Evolutionary conservation across 2,113 vertebrate species (phyloP), one percentile per base, ranked within the genome.

Genomic region (Taxidea taxus): DNA sequence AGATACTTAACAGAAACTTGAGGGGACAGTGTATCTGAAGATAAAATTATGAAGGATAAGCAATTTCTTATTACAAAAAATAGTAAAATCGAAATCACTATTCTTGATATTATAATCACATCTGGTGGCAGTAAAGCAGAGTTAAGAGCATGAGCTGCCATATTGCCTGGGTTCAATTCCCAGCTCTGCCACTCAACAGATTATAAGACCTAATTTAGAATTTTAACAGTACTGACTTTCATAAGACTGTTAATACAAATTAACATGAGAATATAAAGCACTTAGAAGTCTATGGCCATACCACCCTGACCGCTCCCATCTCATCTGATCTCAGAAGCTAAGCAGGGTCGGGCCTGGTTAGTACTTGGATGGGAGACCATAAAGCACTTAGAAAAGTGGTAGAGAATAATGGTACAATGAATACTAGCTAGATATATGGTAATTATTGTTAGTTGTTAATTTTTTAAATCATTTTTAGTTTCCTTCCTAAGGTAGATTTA

Each of bases 21-120:
- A 90, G 8, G 20, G 20, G 25, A 7, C 6, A 90, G 58, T 44
- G 42, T 34, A 85, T 44, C 58, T 60, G 29, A 93, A 90, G 47
- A 70, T 74, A 72, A 92, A 96, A 83, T 29, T 54, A 54, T 80
- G 25, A 87, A 84, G 70, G n/a, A 87, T 51, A 85, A 96, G 62
- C 31, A 92, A 94, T 72, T 91, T 90, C 31, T 47, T 54, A 23
- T 87, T 81, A 82, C 54, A 42, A 74, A 94, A 94, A 60, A 42
- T 42, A 54, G 34, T 85, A 93, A 94, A 94, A 94, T 93, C 7
- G n/a, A 91, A 87, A 90, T 70, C 25, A 88, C 21, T 94, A 72
- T 42, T 83, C 27, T 13, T 87, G 49, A n/a, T 54, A 80, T 20
- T 78, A 51, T 51, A 90, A 90, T 68, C 47, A 90, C 23, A 89